phyloP scores from a whole-genome alignment of 2,797 vertebrate genomes.

The Sitta carolinensis region DNA sequence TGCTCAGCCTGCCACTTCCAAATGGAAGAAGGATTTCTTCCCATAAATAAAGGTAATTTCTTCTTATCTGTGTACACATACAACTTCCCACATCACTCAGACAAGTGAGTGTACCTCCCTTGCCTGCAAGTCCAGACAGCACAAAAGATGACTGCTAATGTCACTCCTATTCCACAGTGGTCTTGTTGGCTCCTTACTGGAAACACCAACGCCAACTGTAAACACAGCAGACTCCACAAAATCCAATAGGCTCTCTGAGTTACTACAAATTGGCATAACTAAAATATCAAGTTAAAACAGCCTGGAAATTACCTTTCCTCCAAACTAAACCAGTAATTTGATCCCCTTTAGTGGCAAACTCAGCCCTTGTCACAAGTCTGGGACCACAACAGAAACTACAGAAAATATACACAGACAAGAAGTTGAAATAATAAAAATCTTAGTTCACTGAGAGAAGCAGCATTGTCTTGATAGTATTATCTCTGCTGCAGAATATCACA shows the following conservation, averaged over 20 bases:
- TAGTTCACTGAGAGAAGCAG: background rate
- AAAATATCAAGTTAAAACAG: background rate
- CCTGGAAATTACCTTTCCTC: background rate
- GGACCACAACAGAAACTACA: background rate
- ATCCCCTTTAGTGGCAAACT: background rate
- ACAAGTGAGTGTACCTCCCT: background rate
- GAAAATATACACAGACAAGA: background rate
- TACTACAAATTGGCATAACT: background rate
- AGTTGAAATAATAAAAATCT: background rate
- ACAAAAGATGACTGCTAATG: conserved; percentile 39
- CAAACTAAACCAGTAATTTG: background rate
- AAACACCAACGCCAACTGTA: background rate
- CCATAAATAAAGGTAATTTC: conserved; percentile 37
- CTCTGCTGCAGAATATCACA: background rate
- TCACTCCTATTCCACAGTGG: background rate
- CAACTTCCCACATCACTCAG: background rate
- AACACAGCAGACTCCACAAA: conserved; percentile 10
- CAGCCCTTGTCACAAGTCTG: background rate
- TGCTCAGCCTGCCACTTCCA: background rate
- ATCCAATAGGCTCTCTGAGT: background rate
- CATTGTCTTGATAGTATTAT: background rate
- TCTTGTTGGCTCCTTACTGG: background rate
- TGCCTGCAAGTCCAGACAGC: conserved; percentile 6
- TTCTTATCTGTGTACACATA: conserved; percentile 45
- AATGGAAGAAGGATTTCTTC: conserved; percentile 3